Evolutionary conservation across 2,888 invertebrate species (phyloP), one percentile per base, ranked within the genome.

Genomic region (Anarsia innoxiella): DNA sequence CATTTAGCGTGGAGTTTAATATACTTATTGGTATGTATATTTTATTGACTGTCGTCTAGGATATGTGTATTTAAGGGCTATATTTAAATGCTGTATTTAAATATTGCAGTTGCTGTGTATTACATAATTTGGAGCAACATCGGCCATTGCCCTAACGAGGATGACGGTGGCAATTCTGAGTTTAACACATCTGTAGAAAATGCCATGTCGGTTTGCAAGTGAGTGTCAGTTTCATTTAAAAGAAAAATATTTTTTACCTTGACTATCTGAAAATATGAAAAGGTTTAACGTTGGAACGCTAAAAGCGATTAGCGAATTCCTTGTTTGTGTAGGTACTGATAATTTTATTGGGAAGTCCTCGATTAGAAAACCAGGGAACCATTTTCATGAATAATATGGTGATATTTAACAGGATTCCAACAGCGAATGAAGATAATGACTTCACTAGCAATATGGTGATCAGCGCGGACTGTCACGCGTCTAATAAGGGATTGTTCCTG

Each of bases 1-100:
- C 93, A 0, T 93, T 93, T 66, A 91, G 90, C 45, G 91, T 93
- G 15, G 91, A 93, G 67, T 93, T 91, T 71, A 92, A 91, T 67
- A 91, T 93, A 56, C 87, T 93, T 41, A 90, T 92, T 37, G 90
- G 91, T 90, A 74, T 19, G 8, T 8, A 19, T 19, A 19, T 19
- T 19, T 19, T 19, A 19, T 8, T 19, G 19, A n/a, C 19, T 19
- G 19, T 5, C 3, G 8, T 19, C 8, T 19, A 8, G 3, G 19
- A 19, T 19, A 19, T 19, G 8, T 19, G 4, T 8, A 25, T 10
- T n/a, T 25, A 25, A 25, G 3, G 2, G 6, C n/a, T 8, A 25
- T 25, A 25, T 25, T 8, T n/a, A 8, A 8, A 25, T n/a, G n/a
- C n/a, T 29, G 3, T 19, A 5, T 19, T 19, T 19, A 19, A 19